Evolutionary conservation across 2,797 vertebrate species (phyloP), one percentile per base, ranked within the genome.

Genomic region (Lacerta bilineata): DNA sequence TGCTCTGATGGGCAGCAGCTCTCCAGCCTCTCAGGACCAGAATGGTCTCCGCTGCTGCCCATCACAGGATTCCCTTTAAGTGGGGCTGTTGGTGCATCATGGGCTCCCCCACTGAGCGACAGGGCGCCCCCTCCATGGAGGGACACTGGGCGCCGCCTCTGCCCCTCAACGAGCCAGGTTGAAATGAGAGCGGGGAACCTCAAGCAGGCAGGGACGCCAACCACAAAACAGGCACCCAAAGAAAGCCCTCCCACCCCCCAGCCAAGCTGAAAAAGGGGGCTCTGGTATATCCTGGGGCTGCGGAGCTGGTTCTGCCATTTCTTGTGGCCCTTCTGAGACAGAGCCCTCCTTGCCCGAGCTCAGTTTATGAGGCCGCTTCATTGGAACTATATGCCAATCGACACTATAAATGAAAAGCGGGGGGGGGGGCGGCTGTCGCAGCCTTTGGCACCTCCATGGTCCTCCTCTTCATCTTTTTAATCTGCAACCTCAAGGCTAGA

Each of bases 251-350:
- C 50, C 50, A 15, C 50, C 61, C 61, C 20, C 13, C 61, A 0
- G 61, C 18, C 18, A 33, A 1, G 33, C 33, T 17, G 33, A 74
- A 36, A 10, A 18, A 17, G 11, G 69, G 69, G 1, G 15, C 1
- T 33, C n/a, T 17, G 33, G 36, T 36, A 17, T 39, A 9, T 23
- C 0, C 11, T 2, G 1, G 39, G 39, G 25, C 1, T 50, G 27
- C 3, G 3, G 41, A 77, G 3, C 4, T 5, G 5, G 2, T 1
- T 13, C 1, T 5, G 9, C 23, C 25, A 27, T 27, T 46, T 27
- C 25, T 15, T 9, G 29, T 15, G 43, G 43, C 1, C 41, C 27
- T 46, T 46, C 29, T 11, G 41, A 5, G 9, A 23, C 1, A 0
- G 1, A 11, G 41, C 13, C 2, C 4, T 15, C 8, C 25, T 77